Conservation (phyloP, 2,113 vertebrate species). For the Parus major region DNA sequence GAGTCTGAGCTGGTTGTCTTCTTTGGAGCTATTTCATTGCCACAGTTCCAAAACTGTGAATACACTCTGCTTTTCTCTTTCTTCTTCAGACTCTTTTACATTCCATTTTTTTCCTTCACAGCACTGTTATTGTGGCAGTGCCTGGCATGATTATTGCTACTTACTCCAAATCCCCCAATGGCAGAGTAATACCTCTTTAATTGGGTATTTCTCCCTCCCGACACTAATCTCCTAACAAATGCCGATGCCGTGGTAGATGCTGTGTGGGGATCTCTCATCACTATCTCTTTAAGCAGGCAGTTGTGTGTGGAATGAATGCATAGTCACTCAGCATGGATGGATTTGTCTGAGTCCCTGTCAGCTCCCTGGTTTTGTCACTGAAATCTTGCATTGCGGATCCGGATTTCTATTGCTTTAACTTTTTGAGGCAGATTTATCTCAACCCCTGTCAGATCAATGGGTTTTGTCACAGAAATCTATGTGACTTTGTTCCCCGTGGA, state of each 20-base stretch:
- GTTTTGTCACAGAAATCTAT: constrained; percentile 54
- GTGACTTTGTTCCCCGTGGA: constrained; percentile 57
- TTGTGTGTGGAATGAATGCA: constrained; percentile 39
- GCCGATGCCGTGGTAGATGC: constrained; percentile 30
- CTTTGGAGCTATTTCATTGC: not conserved
- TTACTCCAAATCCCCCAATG: constrained; percentile 30
- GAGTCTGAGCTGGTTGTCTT: constrained; percentile 14
- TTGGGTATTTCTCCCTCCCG: constrained; percentile 56
- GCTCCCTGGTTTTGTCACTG: constrained; percentile 42
- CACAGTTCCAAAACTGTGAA: not conserved
- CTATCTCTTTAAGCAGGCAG: constrained; percentile 61
- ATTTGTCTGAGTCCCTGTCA: constrained; percentile 66
- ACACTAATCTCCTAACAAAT: constrained; percentile 68
- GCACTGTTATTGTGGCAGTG: constrained; percentile 6
- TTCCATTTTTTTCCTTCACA: constrained; percentile 4
- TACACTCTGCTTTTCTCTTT: constrained; percentile 1
- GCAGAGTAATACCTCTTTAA: constrained; percentile 58
- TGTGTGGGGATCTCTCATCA: constrained; percentile 60
- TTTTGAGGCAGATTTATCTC: constrained; percentile 61
- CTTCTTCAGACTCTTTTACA: constrained; percentile 7
- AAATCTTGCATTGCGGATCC: constrained; percentile 42
- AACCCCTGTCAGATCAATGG: constrained; percentile 58
- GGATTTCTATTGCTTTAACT: constrained; percentile 52
- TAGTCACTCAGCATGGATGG: constrained; percentile 54
- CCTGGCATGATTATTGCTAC: constrained; percentile 43